phyloP scores from a whole-genome alignment of 2,797 vertebrate species.

The Mus spretus region DNA sequence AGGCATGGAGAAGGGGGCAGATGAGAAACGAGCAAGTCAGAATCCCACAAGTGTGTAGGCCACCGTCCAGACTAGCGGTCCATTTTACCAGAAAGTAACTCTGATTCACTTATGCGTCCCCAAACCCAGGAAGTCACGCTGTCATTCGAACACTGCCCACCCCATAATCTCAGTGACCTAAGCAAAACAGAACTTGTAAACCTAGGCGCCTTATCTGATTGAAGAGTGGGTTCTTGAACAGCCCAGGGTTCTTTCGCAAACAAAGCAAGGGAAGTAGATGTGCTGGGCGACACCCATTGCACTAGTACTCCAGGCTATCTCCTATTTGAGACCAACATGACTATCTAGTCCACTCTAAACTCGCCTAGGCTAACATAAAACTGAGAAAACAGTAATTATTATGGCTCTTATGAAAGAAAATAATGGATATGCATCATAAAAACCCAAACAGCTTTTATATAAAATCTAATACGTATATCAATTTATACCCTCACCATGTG shows the following conservation, averaged over 20 bases:
- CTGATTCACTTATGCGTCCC: not conserved
- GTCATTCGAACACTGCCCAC: not conserved
- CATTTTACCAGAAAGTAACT: constrained; percentile 19
- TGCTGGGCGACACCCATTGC: not conserved
- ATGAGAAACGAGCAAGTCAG: not conserved
- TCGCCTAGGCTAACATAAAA: not conserved
- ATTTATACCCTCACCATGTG: not conserved
- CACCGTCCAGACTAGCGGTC: not conserved
- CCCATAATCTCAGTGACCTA: not conserved
- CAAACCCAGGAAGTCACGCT: not conserved
- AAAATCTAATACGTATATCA: not conserved
- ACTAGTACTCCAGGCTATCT: not conserved
- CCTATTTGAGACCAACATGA: not conserved
- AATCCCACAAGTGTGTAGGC: not conserved
- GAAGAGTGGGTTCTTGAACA: not conserved
- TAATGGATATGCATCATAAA: not conserved
- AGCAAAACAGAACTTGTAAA: not conserved
- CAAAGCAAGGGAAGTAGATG: not conserved
- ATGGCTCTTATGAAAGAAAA: not conserved
- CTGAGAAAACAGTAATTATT: not conserved
- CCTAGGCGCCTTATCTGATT: not conserved
- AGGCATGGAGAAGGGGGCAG: not conserved
- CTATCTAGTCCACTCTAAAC: not conserved
- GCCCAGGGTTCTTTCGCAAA: not conserved
- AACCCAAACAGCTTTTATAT: not conserved